These are phyloP conservation scores for Plutomurus gul DNA, from an alignment of 1,140 invertebrate species.

Conservation along the genomic window DNA sequence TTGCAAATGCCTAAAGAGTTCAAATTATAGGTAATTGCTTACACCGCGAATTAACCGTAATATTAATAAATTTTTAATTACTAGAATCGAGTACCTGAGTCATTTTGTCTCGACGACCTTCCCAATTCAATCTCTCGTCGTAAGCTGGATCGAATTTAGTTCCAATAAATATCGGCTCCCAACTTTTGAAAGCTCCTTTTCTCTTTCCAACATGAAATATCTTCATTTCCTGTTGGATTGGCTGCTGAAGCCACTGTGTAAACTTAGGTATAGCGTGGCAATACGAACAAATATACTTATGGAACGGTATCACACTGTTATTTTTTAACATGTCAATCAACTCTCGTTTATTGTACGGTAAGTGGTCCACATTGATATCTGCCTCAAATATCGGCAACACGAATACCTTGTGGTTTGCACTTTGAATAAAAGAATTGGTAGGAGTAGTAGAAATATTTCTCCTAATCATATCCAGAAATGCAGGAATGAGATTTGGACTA, in stretches of 20 bases:
- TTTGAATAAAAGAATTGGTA: neutral
- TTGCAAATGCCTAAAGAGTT: conserved; percentile 42
- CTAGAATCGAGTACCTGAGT: conserved; percentile 57
- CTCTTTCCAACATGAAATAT: conserved; percentile 54
- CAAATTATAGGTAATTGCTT: neutral
- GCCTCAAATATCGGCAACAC: conserved; percentile 60
- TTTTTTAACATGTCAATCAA: conserved; percentile 54
- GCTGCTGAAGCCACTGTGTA: neutral
- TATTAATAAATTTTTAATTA: neutral
- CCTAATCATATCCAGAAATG: conserved; percentile 50
- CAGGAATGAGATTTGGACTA: conserved; percentile 44
- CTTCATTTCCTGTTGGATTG: neutral
- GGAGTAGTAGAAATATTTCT: conserved; percentile 31
- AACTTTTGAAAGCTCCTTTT: conserved; percentile 47
- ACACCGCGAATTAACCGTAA: neutral
- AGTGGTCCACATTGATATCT: conserved; percentile 45
- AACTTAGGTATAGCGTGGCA: conserved; percentile 55
- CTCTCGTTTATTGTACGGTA: conserved; percentile 57
- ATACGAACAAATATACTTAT: conserved; percentile 58
- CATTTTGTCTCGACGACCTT: conserved; percentile 62
- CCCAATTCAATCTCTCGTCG: conserved; percentile 59
- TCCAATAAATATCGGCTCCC: conserved; percentile 60
- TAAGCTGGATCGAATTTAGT: conserved; percentile 58
- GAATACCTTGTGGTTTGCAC: conserved; percentile 54
- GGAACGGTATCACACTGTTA: conserved; percentile 58